Percentiles rank a stretch among this genome's conserved stretches.
Evolutionary conservation across 1,140 invertebrate species (phyloP).

Genomic region (Propsilocerus akamusi): DNA sequence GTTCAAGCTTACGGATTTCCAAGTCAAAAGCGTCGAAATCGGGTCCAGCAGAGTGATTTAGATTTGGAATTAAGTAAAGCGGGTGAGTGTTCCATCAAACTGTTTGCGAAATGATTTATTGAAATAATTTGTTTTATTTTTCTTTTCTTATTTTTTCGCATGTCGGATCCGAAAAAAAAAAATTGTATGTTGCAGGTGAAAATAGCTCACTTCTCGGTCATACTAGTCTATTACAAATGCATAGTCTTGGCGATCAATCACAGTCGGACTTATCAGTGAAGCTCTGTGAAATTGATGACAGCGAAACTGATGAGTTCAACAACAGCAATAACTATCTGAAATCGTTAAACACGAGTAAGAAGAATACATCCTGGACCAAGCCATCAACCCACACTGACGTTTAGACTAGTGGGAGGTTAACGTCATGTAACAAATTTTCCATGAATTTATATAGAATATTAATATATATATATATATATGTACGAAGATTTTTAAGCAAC

Average conservation of each 20-base stretch:
- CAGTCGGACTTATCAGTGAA: constrained; percentile 73
- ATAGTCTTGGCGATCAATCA: constrained; percentile 34
- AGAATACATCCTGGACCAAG: constrained; percentile 1
- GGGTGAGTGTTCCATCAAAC: constrained; percentile 4
- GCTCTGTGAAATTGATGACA: constrained; percentile 85
- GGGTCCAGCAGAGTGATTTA: constrained; percentile 9
- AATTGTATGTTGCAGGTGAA: constrained; percentile 41
- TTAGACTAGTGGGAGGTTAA: too few relatives aligned
- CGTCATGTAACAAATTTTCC: too few relatives aligned
- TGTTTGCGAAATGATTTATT: constrained; percentile 5
- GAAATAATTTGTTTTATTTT: background rate
- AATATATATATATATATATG: too few relatives aligned
- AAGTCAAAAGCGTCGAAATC: constrained; percentile 3
- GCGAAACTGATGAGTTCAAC: constrained; percentile 38
- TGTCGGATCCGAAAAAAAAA: background rate
- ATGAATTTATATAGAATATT: too few relatives aligned
- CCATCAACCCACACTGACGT: background rate
- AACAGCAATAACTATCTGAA: constrained; percentile 1
- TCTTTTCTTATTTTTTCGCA: background rate
- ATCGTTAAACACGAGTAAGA: background rate
- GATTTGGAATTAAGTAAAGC: constrained; percentile 6
- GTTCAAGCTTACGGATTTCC: constrained; percentile 8
- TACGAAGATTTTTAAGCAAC: too few relatives aligned
- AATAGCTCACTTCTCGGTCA: constrained; percentile 50
- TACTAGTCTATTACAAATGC: constrained; percentile 7